A percentile compares a stretch with the other conserved stretches of the same genome.
phyloP scores from a whole-genome alignment of 2,797 vertebrate genomes.

The Sebastes hubbsi region DNA sequence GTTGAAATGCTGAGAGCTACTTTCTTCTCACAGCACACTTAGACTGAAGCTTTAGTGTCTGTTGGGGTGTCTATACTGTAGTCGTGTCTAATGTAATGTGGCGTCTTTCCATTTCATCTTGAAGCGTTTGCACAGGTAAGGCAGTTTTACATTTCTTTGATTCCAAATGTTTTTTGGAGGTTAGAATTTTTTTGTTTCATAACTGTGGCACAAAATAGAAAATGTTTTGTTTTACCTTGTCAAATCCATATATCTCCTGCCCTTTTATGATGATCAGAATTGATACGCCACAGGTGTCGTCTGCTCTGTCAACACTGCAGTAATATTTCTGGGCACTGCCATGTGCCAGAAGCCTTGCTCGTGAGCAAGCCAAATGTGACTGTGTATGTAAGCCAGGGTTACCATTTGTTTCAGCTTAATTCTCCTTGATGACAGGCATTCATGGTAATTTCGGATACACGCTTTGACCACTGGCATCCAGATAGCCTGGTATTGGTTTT shows the following conservation, averaged over 20 bases:
- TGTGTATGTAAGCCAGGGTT: conserved; percentile 55
- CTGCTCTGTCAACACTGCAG: conserved; percentile 46
- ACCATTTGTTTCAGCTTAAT: conserved; percentile 53
- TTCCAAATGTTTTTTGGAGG: background rate
- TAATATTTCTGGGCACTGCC: conserved; percentile 43
- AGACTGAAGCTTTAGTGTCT: background rate
- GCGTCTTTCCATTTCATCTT: background rate
- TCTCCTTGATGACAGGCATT: conserved; percentile 49
- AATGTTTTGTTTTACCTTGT: background rate
- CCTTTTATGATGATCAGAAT: conserved; percentile 7
- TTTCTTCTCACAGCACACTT: background rate
- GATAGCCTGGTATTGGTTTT: background rate
- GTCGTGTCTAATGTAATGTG: background rate
- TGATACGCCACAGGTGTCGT: conserved; percentile 45
- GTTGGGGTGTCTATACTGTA: background rate
- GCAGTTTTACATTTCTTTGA: background rate
- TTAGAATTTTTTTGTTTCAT: background rate
- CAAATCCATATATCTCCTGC: background rate
- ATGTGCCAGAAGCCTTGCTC: conserved; percentile 14
- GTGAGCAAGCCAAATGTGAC: conserved; percentile 32
- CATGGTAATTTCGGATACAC: conserved; percentile 41
- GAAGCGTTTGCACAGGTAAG: conserved; percentile 40
- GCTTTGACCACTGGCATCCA: conserved; percentile 22
- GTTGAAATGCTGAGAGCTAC: conserved; percentile 7
- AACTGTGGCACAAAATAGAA: background rate